These are phyloP conservation scores for Neoaliturus tenellus DNA, from an alignment of 2,888 invertebrate species.

Conservation along the genomic window DNA sequence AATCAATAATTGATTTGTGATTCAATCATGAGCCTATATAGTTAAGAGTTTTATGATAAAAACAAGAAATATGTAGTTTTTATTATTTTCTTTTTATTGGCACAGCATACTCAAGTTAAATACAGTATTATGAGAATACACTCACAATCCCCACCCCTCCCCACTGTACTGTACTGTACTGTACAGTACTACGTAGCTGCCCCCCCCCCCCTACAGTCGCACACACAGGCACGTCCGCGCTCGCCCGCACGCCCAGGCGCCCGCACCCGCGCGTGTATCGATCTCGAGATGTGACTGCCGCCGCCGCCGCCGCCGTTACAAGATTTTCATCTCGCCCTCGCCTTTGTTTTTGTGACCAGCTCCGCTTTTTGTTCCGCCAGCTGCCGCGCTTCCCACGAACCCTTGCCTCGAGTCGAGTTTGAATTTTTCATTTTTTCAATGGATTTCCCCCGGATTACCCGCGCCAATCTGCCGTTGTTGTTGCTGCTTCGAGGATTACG, in stretches of 20 bases:
- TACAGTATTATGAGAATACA: no score
- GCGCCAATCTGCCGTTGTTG: not conserved
- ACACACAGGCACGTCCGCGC: not conserved
- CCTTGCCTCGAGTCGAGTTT: constrained; percentile 22
- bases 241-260: not conserved
- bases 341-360: constrained; percentile 29
- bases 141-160: no score
- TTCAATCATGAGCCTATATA: no score
- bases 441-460: constrained; percentile 11
- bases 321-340: constrained; percentile 30
- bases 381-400: constrained; percentile 29
- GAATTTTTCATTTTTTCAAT: constrained; percentile 29
- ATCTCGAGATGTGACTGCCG: constrained; percentile 29
- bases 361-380: constrained; percentile 35
- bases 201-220: no score
- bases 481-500: not conserved
- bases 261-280: constrained; percentile 4
- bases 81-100: no score
- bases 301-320: constrained; percentile 1
- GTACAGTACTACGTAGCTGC: no score
- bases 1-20: no score
- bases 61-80: no score
- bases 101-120: no score
- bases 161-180: no score
- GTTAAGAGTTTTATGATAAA: no score